Base-by-base conservation (phyloP, 2,797 vertebrate genomes). In the Sylvilagus floridanus region DNA sequence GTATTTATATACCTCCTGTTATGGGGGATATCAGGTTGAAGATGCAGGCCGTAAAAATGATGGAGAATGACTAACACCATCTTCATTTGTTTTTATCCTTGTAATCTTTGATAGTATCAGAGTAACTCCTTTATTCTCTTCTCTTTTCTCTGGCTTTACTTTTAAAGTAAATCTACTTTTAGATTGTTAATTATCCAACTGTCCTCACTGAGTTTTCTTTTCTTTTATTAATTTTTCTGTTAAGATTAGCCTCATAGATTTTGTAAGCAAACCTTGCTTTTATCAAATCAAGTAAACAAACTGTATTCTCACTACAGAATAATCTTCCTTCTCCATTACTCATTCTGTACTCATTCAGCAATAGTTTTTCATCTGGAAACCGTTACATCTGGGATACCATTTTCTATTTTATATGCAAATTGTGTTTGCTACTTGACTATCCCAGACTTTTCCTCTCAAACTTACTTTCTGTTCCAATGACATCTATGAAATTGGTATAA, bases 341-440 rank as follows among this genome's bases (percentile, higher is more conserved):
- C 54, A 91, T 81, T 82, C 16, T 35, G 71, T 50, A 63, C 7
- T 75, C 30, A 85, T 62, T 77, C 9, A n/a, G 47, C 21, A 60
- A 78, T 92, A 79, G 16, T 79, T 63, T 92, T 77, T 86, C 50
- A 69, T 37, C 21, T 37, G 69, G 54, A 57, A 65, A 60, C 42
- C 77, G 28, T 75, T 83, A 30, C 11, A 82, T 62, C 54, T 66
- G n/a, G 16, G 81, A 30, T 85, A 81, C 47, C n/a, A 76, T 81
- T 88, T 24, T 93, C 68, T 93, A 47, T 91, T 32, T 65, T 86
- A 47, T 88, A 32, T 68, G 57, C 8, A 91, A 85, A 73, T 88
- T 54, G 50, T 88, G 52, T 87, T 90, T 66, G 17, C 91, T 84
- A 75, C 66, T 81, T 73, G 47, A 71, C 2, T 69, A 62, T 69